Conservation (phyloP, 2,888 invertebrate genomes). For the Dolichopus griseipennis region DNA sequence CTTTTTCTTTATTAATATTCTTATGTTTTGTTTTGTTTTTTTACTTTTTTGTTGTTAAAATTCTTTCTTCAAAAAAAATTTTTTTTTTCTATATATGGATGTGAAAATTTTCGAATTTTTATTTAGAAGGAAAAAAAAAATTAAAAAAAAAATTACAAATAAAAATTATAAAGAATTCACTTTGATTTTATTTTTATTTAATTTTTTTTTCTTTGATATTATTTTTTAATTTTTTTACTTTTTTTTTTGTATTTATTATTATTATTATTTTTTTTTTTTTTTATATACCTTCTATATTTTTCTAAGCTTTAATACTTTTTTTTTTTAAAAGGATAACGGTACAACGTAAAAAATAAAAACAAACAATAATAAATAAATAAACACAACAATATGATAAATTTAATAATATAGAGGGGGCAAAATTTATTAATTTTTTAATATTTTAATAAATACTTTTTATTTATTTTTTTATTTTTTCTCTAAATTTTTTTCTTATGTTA, state of each 20-base stretch:
- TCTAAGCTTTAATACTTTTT: neutral
- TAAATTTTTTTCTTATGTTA: too few species aligned
- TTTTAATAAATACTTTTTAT: too few species aligned
- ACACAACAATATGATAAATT: too few species aligned
- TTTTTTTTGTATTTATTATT: neutral
- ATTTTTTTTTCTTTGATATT: neutral
- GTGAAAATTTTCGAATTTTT: neutral
- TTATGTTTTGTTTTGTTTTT: neutral
- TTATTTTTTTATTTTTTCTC: too few species aligned
- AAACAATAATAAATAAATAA: neutral
- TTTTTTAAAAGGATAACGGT: neutral
- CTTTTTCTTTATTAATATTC: neutral
- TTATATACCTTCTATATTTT: neutral
- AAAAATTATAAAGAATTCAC: constrained; percentile 1
- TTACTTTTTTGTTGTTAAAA: neutral
- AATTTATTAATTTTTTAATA: too few species aligned
- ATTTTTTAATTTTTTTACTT: neutral
- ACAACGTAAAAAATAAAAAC: neutral
- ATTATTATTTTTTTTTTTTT: neutral
- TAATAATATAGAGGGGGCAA: too few species aligned
- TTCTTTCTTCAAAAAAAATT: neutral
- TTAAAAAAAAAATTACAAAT: neutral
- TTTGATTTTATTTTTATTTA: neutral
- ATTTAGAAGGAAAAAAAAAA: neutral
- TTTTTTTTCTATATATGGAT: neutral